Evolutionary conservation across 2,797 vertebrate genomes (phyloP).

Genomic region (Diceros bicornis): DNA sequence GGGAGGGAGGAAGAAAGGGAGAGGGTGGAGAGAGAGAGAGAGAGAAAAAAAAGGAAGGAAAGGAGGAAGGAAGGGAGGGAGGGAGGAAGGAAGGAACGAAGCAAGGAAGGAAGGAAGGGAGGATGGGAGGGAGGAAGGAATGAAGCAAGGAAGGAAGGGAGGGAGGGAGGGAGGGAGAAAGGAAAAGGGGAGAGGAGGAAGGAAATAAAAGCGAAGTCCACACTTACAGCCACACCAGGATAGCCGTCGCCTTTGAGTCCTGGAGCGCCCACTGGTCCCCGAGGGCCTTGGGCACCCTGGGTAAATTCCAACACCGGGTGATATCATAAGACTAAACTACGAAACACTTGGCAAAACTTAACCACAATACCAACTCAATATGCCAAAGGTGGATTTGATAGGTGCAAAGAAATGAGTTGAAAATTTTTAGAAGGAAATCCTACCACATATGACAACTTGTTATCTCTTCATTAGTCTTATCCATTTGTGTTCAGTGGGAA

Average conservation of each 20-base stretch:
- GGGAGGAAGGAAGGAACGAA: fast-evolving
- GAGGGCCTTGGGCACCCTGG: slow-evolving; percentile 91
- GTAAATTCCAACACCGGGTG: slow-evolving; percentile 61
- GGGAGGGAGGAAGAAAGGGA: fast-evolving
- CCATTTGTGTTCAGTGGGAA: not conserved
- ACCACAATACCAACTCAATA: not conserved
- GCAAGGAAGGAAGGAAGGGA: fast-evolving
- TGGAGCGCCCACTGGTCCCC: slow-evolving; percentile 88
- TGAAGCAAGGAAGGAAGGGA: not conserved
- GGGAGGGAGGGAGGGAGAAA: no score
- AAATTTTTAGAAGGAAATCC: slow-evolving; percentile 17
- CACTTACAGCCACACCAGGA: slow-evolving; percentile 92
- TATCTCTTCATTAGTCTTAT: not conserved
- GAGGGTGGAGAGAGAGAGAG: fast-evolving
- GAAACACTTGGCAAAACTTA: not conserved
- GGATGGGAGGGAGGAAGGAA: fast-evolving
- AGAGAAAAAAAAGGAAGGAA: fast-evolving
- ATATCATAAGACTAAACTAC: not conserved
- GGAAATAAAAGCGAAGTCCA: not conserved
- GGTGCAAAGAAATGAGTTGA: not conserved
- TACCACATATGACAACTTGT: not conserved
- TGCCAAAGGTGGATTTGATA: not conserved
- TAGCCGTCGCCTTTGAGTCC: slow-evolving; percentile 92
- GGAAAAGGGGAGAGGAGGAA: not conserved
- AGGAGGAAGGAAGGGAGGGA: no score